A percentile compares a stretch with the other conserved stretches of the same genome.
Evolutionary conservation across 2,797 vertebrate species (phyloP).

Genomic region (Euthynnus affinis): DNA sequence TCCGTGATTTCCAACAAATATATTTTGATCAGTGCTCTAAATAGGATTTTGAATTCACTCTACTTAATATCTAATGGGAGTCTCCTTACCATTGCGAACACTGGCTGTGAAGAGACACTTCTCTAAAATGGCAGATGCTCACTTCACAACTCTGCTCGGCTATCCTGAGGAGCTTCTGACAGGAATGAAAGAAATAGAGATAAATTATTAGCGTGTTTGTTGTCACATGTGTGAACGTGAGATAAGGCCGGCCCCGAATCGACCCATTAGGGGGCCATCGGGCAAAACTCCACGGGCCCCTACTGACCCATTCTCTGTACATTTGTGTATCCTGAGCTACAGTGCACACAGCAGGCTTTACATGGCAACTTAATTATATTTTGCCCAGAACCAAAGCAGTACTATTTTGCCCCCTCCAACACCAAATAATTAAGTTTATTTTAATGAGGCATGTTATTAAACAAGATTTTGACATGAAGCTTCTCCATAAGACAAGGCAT

Average conservation of each 20-base stretch:
- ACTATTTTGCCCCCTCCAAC: no score
- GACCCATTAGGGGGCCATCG: not conserved
- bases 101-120: no score
- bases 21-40: constrained; percentile 28
- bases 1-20: constrained; percentile 17
- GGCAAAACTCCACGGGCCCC: not conserved
- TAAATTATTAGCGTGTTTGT: not conserved
- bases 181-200: not conserved
- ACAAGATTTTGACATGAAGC: no score
- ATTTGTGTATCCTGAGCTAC: not conserved
- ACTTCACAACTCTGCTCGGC: not conserved
- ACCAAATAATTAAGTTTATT: no score
- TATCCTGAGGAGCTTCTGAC: not conserved
- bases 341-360: no score
- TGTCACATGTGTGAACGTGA: constrained; percentile 3
- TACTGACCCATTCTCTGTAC: not conserved
- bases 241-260: constrained; percentile 5
- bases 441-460: no score
- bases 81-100: constrained; percentile 17
- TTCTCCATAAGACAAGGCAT: no score
- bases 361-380: constrained; percentile 18
- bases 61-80: constrained; percentile 13
- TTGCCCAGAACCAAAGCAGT: not conserved
- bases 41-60: constrained; percentile 22
- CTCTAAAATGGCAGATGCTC: constrained; percentile 2